These are phyloP conservation scores for Forbesichthys papilliferus DNA, from an alignment of 2,113 vertebrate species.

Conservation along the genomic window DNA sequence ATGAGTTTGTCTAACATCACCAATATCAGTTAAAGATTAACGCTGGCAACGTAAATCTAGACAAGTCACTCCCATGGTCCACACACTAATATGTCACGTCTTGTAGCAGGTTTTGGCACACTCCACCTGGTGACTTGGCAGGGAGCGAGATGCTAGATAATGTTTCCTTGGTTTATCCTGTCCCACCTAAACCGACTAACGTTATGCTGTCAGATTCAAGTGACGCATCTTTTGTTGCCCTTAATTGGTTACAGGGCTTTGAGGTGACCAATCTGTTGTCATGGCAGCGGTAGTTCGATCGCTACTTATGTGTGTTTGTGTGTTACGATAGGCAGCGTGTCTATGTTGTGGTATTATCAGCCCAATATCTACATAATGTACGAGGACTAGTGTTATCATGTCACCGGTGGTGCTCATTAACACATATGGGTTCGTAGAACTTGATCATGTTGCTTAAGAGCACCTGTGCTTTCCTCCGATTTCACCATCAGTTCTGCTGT, in stretches of 20 bases:
- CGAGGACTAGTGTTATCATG: background rate
- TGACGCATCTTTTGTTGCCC: constrained; percentile 14
- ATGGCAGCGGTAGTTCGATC: background rate
- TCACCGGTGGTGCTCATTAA: constrained; percentile 30
- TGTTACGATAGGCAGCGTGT: background rate
- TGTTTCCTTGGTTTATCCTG: constrained; percentile 13
- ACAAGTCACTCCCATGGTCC: too few relatives aligned
- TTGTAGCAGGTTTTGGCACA: too few relatives aligned
- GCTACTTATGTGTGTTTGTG: background rate
- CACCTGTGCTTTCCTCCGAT: background rate
- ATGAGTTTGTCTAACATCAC: too few relatives aligned
- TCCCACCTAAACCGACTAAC: background rate
- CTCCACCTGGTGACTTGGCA: too few relatives aligned
- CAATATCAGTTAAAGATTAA: too few relatives aligned
- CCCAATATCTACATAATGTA: background rate
- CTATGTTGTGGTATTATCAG: background rate
- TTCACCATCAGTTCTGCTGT: background rate
- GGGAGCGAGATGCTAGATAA: background rate
- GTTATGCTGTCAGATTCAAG: constrained; percentile 1
- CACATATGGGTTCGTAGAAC: constrained; percentile 1
- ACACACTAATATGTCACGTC: too few relatives aligned
- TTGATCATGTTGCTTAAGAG: constrained; percentile 19
- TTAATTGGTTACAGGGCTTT: constrained; percentile 20
- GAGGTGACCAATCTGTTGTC: background rate
- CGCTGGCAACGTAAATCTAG: too few relatives aligned